phyloP scores from a whole-genome alignment of 1,140 invertebrate genomes.

The Oedothorax gibbosus region DNA sequence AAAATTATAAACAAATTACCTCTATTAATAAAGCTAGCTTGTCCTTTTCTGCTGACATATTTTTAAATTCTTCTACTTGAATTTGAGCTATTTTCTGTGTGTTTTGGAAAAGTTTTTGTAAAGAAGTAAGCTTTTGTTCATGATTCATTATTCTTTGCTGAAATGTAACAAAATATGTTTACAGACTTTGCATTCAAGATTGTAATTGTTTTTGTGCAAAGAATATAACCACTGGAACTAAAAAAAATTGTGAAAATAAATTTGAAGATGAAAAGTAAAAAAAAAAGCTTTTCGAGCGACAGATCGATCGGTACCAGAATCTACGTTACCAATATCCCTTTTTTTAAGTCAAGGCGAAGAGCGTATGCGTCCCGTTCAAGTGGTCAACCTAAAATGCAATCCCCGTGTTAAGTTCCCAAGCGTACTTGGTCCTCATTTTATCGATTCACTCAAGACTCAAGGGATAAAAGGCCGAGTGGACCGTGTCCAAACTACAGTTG shows the following conservation, averaged over 20 bases:
- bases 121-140: slow-evolving; percentile 20
- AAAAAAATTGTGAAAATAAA: neutral
- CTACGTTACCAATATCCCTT: no score
- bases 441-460: neutral
- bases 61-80: slow-evolving; percentile 21
- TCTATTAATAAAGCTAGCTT: slow-evolving; percentile 24
- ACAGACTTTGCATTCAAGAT: no score
- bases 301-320: no score
- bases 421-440: neutral
- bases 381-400: no score
- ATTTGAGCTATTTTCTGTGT: slow-evolving; percentile 10
- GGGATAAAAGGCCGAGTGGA: no score
- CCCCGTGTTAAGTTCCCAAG: no score
- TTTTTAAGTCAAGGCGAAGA: no score
- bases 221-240: neutral
- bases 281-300: no score
- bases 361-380: no score
- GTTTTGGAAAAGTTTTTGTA: slow-evolving; percentile 5
- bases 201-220: no score
- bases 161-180: slow-evolving; percentile 5
- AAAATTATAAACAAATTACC: slow-evolving; percentile 11
- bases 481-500: no score
- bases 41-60: slow-evolving; percentile 24
- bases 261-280: no score
- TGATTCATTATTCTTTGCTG: slow-evolving; percentile 15